These are phyloP conservation scores for Eristalis pertinax DNA, from an alignment of 2,888 invertebrate genomes.

Conservation along the genomic window DNA sequence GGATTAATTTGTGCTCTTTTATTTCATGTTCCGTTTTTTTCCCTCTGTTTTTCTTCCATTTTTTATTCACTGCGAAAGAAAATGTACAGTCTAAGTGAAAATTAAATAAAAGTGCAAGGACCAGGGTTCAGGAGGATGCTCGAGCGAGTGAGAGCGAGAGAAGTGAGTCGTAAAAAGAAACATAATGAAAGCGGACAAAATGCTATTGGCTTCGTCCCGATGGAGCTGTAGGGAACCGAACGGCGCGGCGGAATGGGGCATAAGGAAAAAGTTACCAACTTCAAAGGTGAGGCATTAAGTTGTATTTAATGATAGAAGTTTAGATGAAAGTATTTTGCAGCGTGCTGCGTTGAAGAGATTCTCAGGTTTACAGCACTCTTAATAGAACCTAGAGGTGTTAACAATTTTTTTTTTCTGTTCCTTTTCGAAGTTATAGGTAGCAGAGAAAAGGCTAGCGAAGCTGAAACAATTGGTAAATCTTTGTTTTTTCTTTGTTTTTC, in stretches of 20 bases:
- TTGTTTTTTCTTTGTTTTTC: background rate
- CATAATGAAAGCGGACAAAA: constrained; percentile 40
- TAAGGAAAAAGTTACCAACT: constrained; percentile 43
- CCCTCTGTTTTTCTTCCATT: background rate
- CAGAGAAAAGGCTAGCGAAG: background rate
- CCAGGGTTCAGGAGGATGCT: background rate
- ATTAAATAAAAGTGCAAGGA: constrained; percentile 59
- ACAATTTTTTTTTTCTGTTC: background rate
- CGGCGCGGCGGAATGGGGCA: background rate
- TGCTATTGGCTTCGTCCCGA: constrained; percentile 43
- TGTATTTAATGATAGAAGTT: constrained; percentile 70
- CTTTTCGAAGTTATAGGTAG: background rate
- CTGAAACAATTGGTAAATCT: background rate
- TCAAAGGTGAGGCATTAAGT: constrained; percentile 65
- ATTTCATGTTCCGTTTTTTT: constrained; percentile 9
- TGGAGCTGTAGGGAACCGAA: background rate
- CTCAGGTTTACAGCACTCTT: background rate
- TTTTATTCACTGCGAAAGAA: constrained; percentile 40
- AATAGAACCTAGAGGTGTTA: background rate
- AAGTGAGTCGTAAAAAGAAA: constrained; percentile 1
- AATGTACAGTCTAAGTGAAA: constrained; percentile 68
- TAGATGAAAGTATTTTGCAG: constrained; percentile 57
- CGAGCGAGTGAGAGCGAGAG: background rate
- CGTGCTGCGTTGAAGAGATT: constrained; percentile 38
- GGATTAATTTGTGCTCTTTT: constrained; percentile 63